Conservation (phyloP, 1,140 invertebrate genomes). For the Hesperophylax magnus region DNA sequence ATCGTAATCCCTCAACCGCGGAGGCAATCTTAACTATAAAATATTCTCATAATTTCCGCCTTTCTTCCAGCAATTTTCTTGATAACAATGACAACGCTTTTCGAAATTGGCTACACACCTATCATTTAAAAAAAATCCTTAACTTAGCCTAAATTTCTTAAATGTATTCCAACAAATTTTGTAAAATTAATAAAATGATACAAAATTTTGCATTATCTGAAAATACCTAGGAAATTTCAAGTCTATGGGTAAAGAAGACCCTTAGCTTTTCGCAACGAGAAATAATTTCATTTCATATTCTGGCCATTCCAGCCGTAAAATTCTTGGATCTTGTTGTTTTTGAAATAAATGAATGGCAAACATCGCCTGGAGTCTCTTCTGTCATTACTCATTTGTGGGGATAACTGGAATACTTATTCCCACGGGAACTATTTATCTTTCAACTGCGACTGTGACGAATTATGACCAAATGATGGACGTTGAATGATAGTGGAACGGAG, state of each 20-base stretch:
- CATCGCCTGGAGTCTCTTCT: background rate
- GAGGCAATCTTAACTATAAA: too few species aligned
- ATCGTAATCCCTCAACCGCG: too few species aligned
- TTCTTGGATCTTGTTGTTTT: conserved; percentile 25
- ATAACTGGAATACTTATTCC: conserved; percentile 19
- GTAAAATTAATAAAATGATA: too few species aligned
- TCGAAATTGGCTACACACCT: too few species aligned
- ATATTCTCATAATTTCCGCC: too few species aligned
- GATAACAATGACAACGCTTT: too few species aligned
- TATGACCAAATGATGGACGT: conserved; percentile 7
- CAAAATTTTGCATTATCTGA: too few species aligned
- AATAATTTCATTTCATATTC: conserved; percentile 30
- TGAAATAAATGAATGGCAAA: conserved; percentile 36
- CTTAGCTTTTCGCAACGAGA: background rate
- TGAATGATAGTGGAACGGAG: conserved; percentile 4
- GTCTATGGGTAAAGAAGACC: background rate
- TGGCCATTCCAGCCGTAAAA: background rate
- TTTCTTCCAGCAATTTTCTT: too few species aligned
- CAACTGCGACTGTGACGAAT: conserved; percentile 17
- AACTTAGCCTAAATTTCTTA: too few species aligned
- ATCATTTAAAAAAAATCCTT: too few species aligned
- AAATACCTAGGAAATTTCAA: too few species aligned
- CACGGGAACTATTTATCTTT: background rate
- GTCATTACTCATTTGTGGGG: conserved; percentile 20
- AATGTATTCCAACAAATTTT: too few species aligned